phyloP scores from a whole-genome alignment of 1,140 invertebrate genomes.

The Gerris buenoi region DNA sequence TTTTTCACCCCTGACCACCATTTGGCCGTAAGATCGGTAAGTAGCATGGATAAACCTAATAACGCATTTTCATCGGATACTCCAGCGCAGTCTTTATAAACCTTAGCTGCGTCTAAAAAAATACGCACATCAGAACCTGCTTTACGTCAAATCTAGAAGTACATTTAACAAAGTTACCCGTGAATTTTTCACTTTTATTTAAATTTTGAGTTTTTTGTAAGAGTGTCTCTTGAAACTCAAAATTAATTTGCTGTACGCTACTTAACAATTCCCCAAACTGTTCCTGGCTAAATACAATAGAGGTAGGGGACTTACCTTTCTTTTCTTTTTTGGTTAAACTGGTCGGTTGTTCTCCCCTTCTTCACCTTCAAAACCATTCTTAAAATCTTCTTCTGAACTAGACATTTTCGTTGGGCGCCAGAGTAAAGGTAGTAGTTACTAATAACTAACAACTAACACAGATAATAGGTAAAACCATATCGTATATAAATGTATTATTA shows the following conservation, averaged over 20 bases:
- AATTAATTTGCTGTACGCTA: not conserved
- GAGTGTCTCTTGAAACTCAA: not conserved
- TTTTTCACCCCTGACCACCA: not conserved
- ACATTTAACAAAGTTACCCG: not conserved
- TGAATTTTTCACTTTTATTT: not conserved
- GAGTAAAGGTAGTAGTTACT: not conserved
- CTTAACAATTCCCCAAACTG: not conserved
- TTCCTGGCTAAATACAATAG: not conserved
- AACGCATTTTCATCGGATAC: not conserved
- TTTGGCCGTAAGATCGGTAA: not conserved
- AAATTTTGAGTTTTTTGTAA: not conserved
- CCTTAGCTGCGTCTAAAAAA: not conserved
- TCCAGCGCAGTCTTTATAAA: not conserved
- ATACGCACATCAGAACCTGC: not conserved
- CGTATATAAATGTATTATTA: too few species aligned
- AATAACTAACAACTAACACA: not conserved
- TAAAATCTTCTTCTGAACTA: not conserved
- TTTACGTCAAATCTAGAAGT: not conserved
- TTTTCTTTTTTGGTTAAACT: not conserved
- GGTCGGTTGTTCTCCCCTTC: not conserved
- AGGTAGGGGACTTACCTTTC: not conserved
- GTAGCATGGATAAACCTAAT: not conserved
- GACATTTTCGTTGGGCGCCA: not conserved
- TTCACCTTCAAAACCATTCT: not conserved
- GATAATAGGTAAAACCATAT: too few species aligned